Conservation (phyloP, 2,888 invertebrate species). For the Pammene aurita region DNA sequence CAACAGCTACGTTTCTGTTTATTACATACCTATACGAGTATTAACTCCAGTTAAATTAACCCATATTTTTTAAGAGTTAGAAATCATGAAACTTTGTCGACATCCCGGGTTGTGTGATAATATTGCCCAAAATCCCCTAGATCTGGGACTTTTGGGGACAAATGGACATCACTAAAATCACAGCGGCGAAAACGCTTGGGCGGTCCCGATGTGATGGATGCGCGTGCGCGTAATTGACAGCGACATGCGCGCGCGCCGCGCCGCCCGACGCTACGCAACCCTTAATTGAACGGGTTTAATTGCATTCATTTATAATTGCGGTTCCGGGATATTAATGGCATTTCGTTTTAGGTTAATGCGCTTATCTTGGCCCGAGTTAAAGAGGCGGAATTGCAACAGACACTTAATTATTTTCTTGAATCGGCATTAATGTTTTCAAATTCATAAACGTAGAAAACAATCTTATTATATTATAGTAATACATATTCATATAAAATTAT, state of each 20-base stretch:
- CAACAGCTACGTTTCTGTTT: no score
- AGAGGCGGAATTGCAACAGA: neutral
- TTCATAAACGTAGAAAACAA: no score
- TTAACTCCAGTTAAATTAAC: no score
- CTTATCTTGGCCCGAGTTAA: constrained; percentile 1
- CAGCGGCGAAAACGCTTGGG: constrained; percentile 3
- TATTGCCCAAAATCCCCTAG: neutral
- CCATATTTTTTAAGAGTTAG: no score
- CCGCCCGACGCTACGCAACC: constrained; percentile 9
- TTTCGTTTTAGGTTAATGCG: constrained; percentile 25
- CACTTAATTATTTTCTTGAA: neutral
- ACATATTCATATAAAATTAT: no score
- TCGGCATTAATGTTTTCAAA: no score
- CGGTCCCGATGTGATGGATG: constrained; percentile 31
- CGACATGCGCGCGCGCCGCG: constrained; percentile 40
- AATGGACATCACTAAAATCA: neutral
- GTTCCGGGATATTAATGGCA: constrained; percentile 11
- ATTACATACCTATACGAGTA: no score
- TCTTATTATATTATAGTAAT: no score
- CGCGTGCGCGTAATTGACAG: constrained; percentile 43
- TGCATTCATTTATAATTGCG: constrained; percentile 32
- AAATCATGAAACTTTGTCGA: no score
- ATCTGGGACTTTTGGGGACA: neutral
- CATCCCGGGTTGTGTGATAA: no score
- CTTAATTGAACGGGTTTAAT: constrained; percentile 28